Evolutionary conservation across 2,797 vertebrate genomes (phyloP).

Genomic region (Mus minutoides): DNA sequence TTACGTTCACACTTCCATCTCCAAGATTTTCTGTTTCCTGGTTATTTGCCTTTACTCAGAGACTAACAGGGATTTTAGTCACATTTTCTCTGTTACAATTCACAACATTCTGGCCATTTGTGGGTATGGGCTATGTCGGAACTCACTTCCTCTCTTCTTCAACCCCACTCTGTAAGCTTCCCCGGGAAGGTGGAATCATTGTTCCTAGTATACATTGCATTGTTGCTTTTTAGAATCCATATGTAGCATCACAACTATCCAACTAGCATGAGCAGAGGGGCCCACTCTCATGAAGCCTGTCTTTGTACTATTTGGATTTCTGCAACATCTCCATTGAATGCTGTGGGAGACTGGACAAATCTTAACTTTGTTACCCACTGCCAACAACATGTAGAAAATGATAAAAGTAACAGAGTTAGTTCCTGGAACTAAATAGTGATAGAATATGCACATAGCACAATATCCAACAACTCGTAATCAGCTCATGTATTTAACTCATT

Average conservation of each 20-base stretch:
- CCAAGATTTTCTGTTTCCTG: neutral
- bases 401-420: neutral
- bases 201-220: neutral
- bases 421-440: neutral
- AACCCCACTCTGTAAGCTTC: neutral
- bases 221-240: neutral
- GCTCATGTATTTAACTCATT: neutral
- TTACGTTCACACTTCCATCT: neutral
- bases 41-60: neutral
- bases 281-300: neutral
- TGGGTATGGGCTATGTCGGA: neutral
- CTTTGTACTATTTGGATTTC: neutral
- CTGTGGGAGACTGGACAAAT: neutral
- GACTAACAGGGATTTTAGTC: slow-evolving; percentile 25
- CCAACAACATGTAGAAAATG: neutral
- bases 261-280: neutral
- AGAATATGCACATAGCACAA: neutral
- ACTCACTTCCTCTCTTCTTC: neutral
- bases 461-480: neutral
- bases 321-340: neutral
- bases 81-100: neutral
- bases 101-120: neutral
- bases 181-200: neutral
- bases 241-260: neutral
- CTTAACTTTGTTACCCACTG: neutral